These are phyloP conservation scores for Hirundo rustica DNA, from an alignment of 2,797 vertebrate species.

Conservation along the genomic window DNA sequence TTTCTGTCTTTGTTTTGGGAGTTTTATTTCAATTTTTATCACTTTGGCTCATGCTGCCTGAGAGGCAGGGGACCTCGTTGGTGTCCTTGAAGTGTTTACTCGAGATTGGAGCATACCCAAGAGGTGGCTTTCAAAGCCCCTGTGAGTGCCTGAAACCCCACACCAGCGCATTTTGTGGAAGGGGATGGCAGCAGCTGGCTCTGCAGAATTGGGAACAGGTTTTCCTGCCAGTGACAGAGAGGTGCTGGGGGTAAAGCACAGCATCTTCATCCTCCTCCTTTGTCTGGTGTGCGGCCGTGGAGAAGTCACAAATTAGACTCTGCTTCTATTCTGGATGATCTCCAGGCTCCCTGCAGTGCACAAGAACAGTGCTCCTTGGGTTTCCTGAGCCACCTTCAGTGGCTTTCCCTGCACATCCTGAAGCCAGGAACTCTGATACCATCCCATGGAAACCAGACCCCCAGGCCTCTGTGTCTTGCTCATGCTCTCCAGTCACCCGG, in stretches of 20 bases:
- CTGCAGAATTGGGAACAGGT: not conserved
- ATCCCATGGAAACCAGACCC: not conserved
- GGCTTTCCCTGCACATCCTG: not conserved
- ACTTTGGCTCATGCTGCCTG: not conserved
- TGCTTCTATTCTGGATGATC: not conserved
- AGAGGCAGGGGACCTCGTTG: not conserved
- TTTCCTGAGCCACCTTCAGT: not conserved
- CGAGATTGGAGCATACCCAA: not conserved
- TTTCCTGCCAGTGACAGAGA: not conserved
- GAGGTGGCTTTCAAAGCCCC: conserved; percentile 7
- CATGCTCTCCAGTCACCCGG: rapidly evolving
- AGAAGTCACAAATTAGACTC: not conserved
- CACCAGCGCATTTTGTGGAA: not conserved
- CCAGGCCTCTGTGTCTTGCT: not conserved
- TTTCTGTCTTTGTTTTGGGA: conserved; percentile 7
- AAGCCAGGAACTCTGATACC: not conserved
- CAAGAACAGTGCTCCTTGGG: not conserved
- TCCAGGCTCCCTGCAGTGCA: not conserved
- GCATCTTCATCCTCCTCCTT: not conserved
- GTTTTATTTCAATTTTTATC: conserved; percentile 25
- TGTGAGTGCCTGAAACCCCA: not conserved
- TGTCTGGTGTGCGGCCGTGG: not conserved
- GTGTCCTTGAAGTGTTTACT: conserved; percentile 10
- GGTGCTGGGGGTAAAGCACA: not conserved
- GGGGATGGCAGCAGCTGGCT: not conserved